Evolutionary conservation across 2,888 invertebrate genomes (phyloP), one percentile per base, ranked within the genome.

Genomic region (Coleophora flavipennella): DNA sequence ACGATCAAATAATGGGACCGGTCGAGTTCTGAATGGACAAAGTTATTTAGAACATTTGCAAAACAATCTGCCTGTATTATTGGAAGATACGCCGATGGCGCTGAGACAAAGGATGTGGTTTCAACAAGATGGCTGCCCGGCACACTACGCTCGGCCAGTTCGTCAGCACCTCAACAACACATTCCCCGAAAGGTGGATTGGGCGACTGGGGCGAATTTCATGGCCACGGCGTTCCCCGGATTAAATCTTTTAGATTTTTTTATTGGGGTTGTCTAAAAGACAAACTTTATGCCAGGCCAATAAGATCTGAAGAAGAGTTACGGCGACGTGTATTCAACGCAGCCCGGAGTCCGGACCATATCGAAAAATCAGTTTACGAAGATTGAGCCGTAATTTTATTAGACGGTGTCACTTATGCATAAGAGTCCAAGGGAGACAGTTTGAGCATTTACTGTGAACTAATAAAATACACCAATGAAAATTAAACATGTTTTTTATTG

Each of bases 101-200:
- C 36, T 41, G 31, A 37, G 29, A n/a, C 13, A 42, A 28, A 31
- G 34, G 9, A 49, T 49, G 53, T 51, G 48, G 47, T 48, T 33
- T 35, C 47, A 46, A 38, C 44, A 51, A 39, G 48, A 50, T 43
- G 45, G 45, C 12, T 45, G 46, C 41, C 49, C 51, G 33, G 46
- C 46, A 29, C 46, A 51, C 37, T 49, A 43, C 42, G 41, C 45
- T 6, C 36, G 39, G 11, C 35, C 31, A 20, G 51, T 47, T n/a
- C 29, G 45, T 33, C 38, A 47, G 27, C 43, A 38, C 35, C 38
- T 47, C 28, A 33, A 38, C 13, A 13, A 31, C 32, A 12, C 9
- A 27, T 38, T 34, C 11, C 43, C 39, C 10, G 13, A 32, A 0
- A 38, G 45, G 13, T 49, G 49, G 42, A 51, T 59, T 41, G 46